Conservation (phyloP, 2,888 invertebrate species). For the Platynereis dumerilii region DNA sequence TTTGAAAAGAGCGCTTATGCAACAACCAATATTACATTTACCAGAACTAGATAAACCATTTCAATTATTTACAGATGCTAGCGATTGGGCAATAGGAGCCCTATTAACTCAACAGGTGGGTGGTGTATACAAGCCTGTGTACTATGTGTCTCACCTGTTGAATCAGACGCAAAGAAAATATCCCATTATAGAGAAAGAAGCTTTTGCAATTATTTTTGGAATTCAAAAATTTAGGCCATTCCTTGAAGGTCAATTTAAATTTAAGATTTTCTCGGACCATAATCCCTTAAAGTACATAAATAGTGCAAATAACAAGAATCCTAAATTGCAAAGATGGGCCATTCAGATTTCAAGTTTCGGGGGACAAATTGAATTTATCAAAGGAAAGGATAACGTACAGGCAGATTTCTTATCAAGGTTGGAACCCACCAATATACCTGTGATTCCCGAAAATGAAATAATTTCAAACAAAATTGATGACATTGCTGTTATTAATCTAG, state of each 20-base stretch:
- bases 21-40: constrained; percentile 2
- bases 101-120: constrained; percentile 11
- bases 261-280: neutral
- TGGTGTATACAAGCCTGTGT: constrained; percentile 4
- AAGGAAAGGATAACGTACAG: neutral
- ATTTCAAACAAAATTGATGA: neutral
- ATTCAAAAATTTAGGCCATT: constrained; percentile 9
- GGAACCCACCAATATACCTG: neutral
- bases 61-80: constrained; percentile 11
- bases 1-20: neutral
- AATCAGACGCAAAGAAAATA: neutral
- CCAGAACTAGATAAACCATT: constrained; percentile 6
- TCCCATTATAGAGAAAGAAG: constrained; percentile 16
- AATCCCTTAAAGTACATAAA: neutral
- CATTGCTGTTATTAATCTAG: neutral
- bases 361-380: neutral
- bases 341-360: neutral
- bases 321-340: constrained; percentile 5
- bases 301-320: neutral
- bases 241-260: neutral
- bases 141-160: constrained; percentile 4
- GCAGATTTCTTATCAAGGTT: neutral
- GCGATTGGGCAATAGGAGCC: constrained; percentile 6
- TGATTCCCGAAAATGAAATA: neutral
- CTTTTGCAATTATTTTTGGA: constrained; percentile 10